Evolutionary conservation across 2,797 vertebrate species (phyloP), one percentile per base, ranked within the genome.

Genomic region (Stomatorhinus walkeri): DNA sequence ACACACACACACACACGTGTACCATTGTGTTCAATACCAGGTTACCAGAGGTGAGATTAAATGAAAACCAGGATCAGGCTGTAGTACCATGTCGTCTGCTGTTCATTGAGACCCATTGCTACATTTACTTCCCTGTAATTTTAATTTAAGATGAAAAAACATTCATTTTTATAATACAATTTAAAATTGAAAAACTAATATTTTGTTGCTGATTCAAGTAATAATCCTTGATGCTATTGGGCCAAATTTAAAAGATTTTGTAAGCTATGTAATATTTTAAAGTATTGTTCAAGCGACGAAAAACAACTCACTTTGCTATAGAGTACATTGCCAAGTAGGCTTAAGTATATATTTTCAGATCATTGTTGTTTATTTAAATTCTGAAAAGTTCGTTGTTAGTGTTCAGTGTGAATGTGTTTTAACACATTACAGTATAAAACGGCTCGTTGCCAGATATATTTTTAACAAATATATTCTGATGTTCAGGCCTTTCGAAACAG

Each of bases 391-490:
- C 76, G 76, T 76, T 14, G 32, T 36, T 76, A 16, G 32, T 76
- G 68, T 46, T 81, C 43, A 81, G 19, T 81, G 40, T 81, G 76
- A 81, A 81, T 46, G 40, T 7, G 76, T 81, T 46, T 81, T 81
- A 81, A 81, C 76, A 81, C 76, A 46, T 81, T 81, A 2, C 40
- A 81, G 36, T 46, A 81, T 46, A 9, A 22, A 81, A 81, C 76
- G 76, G 36, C 40, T 7, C 6, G 16, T 81, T 81, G 76, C 40
- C 76, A 81, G 22, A 81, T 46, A 9, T 10, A 43, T 81, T 81
- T 46, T 81, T 81, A 76, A 46, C 76, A 46, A 81, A 81, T 81
- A 81, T 81, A 81, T 81, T 81, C 19, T 46, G 46, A 46, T 81
- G 76, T 43, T 81, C 10, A 81, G 76, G 76, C 76, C 76, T 81